Evolutionary conservation across 2,888 invertebrate genomes (phyloP).

Genomic region (Lepidocyrtinus sp.): DNA sequence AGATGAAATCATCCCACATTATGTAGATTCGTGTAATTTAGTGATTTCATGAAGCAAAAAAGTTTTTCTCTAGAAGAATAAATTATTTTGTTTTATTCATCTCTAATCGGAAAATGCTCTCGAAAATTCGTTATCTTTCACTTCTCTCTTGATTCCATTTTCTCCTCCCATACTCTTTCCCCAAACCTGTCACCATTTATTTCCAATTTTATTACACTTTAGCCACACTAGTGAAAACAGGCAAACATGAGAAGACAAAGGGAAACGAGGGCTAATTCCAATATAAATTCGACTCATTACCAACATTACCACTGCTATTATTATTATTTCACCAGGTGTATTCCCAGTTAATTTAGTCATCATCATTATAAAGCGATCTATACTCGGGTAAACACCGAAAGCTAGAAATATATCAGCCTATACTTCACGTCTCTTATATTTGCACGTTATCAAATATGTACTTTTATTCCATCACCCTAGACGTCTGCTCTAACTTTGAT

Average conservation of each 20-base stretch:
- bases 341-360: conserved; percentile 54
- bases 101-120: conserved; percentile 39
- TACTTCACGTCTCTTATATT: too few relatives aligned
- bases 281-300: conserved; percentile 46
- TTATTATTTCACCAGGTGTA: conserved; percentile 53
- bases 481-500: conserved; percentile 2
- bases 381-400: background rate
- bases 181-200: conserved; percentile 11
- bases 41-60: conserved; percentile 48
- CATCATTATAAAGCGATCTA: conserved; percentile 42
- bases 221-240: background rate
- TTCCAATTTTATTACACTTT: conserved; percentile 3
- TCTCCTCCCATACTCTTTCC: conserved; percentile 1
- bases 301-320: conserved; percentile 23
- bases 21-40: conserved; percentile 45
- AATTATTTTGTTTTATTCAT: conserved; percentile 45
- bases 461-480: background rate
- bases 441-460: background rate
- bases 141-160: background rate
- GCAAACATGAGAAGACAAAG: background rate
- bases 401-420: too few relatives aligned
- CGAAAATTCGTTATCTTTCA: conserved; percentile 39
- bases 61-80: conserved; percentile 45
- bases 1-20: conserved; percentile 14
- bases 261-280: conserved; percentile 45